These are phyloP conservation scores for Ichneumoninae sp. DNA, from an alignment of 2,888 invertebrate species.

Conservation along the genomic window DNA sequence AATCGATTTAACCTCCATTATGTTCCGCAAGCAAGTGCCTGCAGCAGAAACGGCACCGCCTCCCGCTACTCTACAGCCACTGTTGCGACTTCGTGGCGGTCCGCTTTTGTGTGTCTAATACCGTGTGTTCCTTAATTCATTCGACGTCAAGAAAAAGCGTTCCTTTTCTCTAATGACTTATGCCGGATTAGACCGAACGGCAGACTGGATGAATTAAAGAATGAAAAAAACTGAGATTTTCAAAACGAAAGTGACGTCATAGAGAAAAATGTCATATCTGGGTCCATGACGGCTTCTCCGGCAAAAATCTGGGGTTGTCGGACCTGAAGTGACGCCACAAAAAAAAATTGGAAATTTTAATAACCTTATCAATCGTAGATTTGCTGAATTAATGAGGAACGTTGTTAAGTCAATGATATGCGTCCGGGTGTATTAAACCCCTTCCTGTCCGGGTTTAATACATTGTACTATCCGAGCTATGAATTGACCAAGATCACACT, in stretches of 20 bases:
- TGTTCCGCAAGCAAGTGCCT: slow-evolving; percentile 59
- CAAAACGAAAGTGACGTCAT: neutral
- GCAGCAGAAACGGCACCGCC: slow-evolving; percentile 55
- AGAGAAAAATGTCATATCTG: neutral
- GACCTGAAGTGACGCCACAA: neutral
- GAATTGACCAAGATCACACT: slow-evolving; percentile 28
- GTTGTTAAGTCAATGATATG: neutral
- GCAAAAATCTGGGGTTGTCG: neutral
- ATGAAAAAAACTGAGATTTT: neutral
- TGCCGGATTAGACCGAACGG: neutral
- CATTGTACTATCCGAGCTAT: neutral
- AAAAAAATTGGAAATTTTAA: neutral
- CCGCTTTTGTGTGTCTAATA: neutral
- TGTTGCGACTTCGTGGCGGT: slow-evolving; percentile 44
- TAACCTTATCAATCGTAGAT: neutral
- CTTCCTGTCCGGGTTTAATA: neutral
- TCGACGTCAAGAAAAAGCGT: neutral
- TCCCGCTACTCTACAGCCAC: slow-evolving; percentile 23
- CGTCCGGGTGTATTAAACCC: neutral
- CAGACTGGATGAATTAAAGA: neutral
- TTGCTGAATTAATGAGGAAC: neutral
- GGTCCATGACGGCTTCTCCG: neutral
- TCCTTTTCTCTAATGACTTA: neutral
- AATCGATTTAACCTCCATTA: slow-evolving; percentile 67
- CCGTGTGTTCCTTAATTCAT: slow-evolving; percentile 15